Conservation (phyloP, 35 echinoderm and acorn worm species). For the Apostichopus californicus region DNA sequence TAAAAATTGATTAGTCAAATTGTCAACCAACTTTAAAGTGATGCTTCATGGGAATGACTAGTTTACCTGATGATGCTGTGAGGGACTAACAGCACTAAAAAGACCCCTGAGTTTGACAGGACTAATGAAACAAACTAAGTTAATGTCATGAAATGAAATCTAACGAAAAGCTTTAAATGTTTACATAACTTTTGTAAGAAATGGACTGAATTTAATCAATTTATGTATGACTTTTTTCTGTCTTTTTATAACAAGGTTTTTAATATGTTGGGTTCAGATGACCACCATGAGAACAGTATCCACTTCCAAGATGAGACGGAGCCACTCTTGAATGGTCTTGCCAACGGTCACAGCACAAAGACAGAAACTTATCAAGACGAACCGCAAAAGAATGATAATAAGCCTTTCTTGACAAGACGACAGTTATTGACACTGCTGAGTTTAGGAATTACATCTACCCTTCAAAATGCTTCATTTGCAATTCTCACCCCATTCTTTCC, state of each 20-base stretch:
- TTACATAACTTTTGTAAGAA: too few relatives aligned
- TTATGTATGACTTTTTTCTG: not conserved
- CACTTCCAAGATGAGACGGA: not conserved
- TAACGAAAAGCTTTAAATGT: too few relatives aligned
- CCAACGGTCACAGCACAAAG: not conserved
- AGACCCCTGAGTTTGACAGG: too few relatives aligned
- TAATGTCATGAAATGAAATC: too few relatives aligned
- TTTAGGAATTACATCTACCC: conserved; percentile 7
- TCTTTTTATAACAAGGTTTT: not conserved
- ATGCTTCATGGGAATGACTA: too few relatives aligned
- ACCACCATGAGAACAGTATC: not conserved
- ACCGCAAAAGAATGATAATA: not conserved
- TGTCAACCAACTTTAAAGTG: too few relatives aligned
- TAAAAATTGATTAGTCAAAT: too few relatives aligned
- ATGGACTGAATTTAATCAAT: too few relatives aligned
- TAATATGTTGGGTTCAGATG: not conserved
- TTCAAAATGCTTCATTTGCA: conserved; percentile 48
- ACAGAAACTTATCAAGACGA: not conserved
- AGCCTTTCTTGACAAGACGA: not conserved
- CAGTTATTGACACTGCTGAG: conserved; percentile 9
- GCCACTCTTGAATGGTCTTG: not conserved
- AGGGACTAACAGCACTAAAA: too few relatives aligned
- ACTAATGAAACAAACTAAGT: too few relatives aligned
- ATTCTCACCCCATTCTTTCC: conserved; percentile 54
- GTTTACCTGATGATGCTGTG: too few relatives aligned